phyloP scores from a whole-genome alignment of 2,888 invertebrate genomes.

The Rotaria socialis region DNA sequence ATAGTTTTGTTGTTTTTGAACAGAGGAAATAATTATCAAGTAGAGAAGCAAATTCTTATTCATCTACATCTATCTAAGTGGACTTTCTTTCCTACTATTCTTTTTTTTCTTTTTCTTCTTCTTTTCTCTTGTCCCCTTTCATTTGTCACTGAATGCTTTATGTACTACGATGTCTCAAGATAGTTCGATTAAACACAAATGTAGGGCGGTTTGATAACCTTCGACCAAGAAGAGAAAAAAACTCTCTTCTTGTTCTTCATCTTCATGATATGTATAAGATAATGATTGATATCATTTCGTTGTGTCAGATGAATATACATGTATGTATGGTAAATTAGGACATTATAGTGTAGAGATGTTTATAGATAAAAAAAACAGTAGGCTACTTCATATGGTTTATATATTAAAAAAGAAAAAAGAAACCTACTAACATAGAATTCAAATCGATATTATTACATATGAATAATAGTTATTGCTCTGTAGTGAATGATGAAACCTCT shows the following conservation, averaged over 20 bases:
- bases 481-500: neutral
- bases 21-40: neutral
- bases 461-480: neutral
- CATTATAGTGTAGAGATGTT: neutral
- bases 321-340: neutral
- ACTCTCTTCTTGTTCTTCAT: neutral
- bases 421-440: neutral
- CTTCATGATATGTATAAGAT: neutral
- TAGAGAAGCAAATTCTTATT: neutral
- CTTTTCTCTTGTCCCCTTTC: neutral
- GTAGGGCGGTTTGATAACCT: neutral
- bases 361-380: neutral
- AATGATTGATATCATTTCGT: slow-evolving; percentile 22
- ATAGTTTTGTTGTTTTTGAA: neutral
- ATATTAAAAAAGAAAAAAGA: neutral
- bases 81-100: neutral
- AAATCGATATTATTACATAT: neutral
- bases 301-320: neutral
- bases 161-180: neutral
- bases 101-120: neutral
- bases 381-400: slow-evolving; percentile 9
- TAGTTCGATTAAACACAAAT: slow-evolving; percentile 22
- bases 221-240: neutral
- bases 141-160: neutral
- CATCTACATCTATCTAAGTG: neutral